Evolutionary conservation across 2,797 vertebrate species (phyloP), one percentile per base, ranked within the genome.

Genomic region (Meriones psammophilus): DNA sequence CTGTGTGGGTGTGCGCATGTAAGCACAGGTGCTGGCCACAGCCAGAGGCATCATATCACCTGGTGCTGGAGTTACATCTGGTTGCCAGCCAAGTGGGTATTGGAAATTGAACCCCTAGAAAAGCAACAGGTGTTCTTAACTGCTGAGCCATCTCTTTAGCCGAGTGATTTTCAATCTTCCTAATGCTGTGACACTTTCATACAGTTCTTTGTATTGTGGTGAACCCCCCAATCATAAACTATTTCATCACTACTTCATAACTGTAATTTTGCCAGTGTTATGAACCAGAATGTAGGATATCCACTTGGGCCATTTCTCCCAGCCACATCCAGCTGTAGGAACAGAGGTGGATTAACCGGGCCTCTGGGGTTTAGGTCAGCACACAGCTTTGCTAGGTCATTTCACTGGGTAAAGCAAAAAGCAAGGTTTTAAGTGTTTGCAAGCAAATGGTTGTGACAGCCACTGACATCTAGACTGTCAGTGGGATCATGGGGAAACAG

Each of bases 381-480:
- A 22, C 46, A 12, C 58, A 56, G 30, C 5, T 56, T 54, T 33
- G 28, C 39, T 8, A 46, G 36, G 33, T 42, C 3, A 46, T 13
- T 28, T 20, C 1, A 33, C 24, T n/a, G 17, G 1, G 62, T 73
- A 78, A 17, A 39, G 50, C 46, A 3, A 76, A 5, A 8, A 54
- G 26, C 36, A 2, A 54, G 64, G 58, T n/a, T 10, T 30, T n/a
- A 20, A 8, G 42, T 15, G 3, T 56, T 28, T 42, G 56, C 10
- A 64, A 80, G 28, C 42, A 60, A 60, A 8, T 18, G 13, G 26
- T 5, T 33, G 24, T 1, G 26, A 62, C 0, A 10, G 26, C 24
- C 2, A 0, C 30, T 12, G 36, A 39, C 1, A 26, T 24, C 58
- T 42, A 15, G 15, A n/a, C 33, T 13, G 9, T 1, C 14, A 9